Evolutionary conservation across 2,113 vertebrate species (phyloP).

Genomic region (Carassius carassius): DNA sequence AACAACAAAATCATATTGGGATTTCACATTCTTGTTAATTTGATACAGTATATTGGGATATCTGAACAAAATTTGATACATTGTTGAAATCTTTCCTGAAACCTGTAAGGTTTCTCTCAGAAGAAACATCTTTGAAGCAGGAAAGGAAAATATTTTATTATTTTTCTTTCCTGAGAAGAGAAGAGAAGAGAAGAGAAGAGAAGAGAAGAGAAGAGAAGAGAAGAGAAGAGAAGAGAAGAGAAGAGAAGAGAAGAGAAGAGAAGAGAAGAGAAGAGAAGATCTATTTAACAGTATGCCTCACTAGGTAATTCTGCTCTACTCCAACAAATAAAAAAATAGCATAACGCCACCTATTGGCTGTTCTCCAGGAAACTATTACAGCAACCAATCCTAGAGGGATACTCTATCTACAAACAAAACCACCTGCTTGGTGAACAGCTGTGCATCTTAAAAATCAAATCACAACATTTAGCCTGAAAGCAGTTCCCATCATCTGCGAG

Average conservation of each 20-base stretch:
- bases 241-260: conserved; percentile 40
- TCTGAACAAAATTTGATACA: no score
- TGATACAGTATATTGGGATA: no score
- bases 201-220: conserved; percentile 33
- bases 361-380: conserved; percentile 6
- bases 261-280: conserved; percentile 25
- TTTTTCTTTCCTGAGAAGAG: no score
- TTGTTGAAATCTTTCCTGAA: no score
- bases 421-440: conserved; percentile 25
- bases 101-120: no score
- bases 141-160: no score
- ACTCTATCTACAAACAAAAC: neutral
- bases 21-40: neutral
- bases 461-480: conserved; percentile 18
- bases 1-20: neutral
- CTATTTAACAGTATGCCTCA: conserved; percentile 34
- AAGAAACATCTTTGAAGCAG: no score
- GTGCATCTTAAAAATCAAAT: neutral
- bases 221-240: conserved; percentile 42
- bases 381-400: neutral
- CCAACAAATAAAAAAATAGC: conserved; percentile 30
- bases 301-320: conserved; percentile 42
- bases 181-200: no score
- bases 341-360: conserved; percentile 55
- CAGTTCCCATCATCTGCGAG: conserved; percentile 3